Evolutionary conservation across 1,140 invertebrate genomes (phyloP).

Genomic region (Anastatus disparis): DNA sequence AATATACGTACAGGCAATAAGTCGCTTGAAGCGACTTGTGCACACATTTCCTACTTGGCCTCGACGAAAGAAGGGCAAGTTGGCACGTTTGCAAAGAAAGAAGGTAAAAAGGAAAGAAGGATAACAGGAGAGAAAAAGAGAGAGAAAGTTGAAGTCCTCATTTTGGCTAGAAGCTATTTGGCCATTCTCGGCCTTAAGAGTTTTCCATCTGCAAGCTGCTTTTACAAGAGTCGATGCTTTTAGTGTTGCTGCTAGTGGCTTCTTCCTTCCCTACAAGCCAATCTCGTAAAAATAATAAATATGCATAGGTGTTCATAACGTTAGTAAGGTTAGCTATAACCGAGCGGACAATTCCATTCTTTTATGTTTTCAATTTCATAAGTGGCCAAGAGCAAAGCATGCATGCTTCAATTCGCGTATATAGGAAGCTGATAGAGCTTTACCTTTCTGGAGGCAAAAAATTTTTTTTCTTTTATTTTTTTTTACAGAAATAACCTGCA

Average conservation of each 20-base stretch:
- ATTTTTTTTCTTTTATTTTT: too few relatives aligned
- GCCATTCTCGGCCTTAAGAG: neutral
- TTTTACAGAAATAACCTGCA: too few relatives aligned
- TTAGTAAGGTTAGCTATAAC: neutral
- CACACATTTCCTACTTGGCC: neutral
- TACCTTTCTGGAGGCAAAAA: too few relatives aligned
- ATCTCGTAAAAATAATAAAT: neutral
- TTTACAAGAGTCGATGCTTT: slow-evolving; percentile 21
- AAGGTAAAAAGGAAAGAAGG: too few relatives aligned
- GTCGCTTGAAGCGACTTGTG: too few relatives aligned
- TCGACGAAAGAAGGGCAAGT: neutral
- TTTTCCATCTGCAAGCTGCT: slow-evolving; percentile 27
- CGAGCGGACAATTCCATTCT: slow-evolving; percentile 12
- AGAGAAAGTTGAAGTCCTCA: neutral
- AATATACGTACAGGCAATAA: too few relatives aligned
- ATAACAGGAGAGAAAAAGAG: neutral
- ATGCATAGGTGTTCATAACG: neutral
- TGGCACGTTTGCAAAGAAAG: too few relatives aligned
- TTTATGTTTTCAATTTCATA: slow-evolving; percentile 19
- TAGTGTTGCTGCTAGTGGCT: too few relatives aligned
- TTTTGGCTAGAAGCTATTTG: slow-evolving; percentile 1
- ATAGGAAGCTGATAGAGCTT: too few relatives aligned
- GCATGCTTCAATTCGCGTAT: slow-evolving; percentile 6
- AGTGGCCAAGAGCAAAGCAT: neutral
- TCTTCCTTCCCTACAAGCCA: too few relatives aligned